Conservation (phyloP, 2,888 invertebrate genomes). For the Dynastes hyllus region DNA sequence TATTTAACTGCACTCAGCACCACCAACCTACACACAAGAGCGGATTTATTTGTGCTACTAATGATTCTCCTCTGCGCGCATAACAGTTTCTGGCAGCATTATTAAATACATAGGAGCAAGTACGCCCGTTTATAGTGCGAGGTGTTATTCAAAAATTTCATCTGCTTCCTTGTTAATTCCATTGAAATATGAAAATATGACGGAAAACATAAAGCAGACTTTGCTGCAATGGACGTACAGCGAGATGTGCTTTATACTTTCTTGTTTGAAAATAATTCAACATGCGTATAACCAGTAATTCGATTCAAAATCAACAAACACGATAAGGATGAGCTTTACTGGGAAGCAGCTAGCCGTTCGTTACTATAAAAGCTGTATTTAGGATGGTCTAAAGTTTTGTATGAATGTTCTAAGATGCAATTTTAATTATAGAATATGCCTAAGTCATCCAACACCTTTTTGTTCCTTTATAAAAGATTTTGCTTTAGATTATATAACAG, state of each 20-base stretch:
- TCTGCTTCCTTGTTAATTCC: slow-evolving; percentile 31
- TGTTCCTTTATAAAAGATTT: no score
- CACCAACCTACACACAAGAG: not conserved
- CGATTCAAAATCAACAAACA: no score
- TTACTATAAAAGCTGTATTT: no score
- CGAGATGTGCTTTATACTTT: not conserved
- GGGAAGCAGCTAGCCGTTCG: no score
- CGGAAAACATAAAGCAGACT: slow-evolving; percentile 34
- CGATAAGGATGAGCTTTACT: no score
- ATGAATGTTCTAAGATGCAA: no score
- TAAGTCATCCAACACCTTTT: no score
- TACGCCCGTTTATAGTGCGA: slow-evolving; percentile 16
- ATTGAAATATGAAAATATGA: slow-evolving; percentile 36
- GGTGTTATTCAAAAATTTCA: slow-evolving; percentile 22
- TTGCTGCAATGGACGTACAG: not conserved
- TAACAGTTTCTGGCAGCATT: slow-evolving; percentile 11
- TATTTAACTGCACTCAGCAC: not conserved
- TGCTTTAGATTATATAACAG: no score
- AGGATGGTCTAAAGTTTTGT: no score
- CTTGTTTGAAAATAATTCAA: not conserved
- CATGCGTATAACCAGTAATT: no score
- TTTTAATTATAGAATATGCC: no score
- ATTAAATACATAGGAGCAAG: slow-evolving; percentile 15
- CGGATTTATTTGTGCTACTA: slow-evolving; percentile 36
- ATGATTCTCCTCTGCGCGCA: slow-evolving; percentile 8